Evolutionary conservation across 53 echinoderm and acorn worm genomes (phyloP), one percentile per base, ranked within the genome.

Genomic region (Arbacia lixula): DNA sequence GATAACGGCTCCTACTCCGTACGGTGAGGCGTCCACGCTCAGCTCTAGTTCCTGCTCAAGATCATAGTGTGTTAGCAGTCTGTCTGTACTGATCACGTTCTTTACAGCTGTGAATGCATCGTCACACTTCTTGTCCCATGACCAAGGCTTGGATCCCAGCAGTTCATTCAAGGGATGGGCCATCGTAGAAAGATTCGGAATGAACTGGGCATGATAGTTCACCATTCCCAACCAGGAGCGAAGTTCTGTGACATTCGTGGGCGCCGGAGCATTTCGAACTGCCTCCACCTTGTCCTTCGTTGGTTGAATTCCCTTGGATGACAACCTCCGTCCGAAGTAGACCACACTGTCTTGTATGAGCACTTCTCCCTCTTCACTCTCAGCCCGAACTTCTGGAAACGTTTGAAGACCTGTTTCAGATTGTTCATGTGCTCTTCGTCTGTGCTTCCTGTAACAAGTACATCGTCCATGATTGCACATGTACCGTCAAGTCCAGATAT

Each of bases 381-480:
- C 54, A 54, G 19, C 6, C 54, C 54, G 9, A 54, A 54, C 3
- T 2, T 54, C 3, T 54, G 6, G 54, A 54, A 54, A 3, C 54
- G 54, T 54, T 4, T 19, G n/a, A n/a, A n/a, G n/a, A 54, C 54
- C 9, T 54, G 6, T 54, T 54, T 24, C 54, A 54, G 22, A 8
- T 54, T 54, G 3, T 54, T 24, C 54, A 19, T 20, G 19, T 54
- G 54, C 3, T 54, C 54, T 17, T 54, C 22, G 3, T 54, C 54
- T 54, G 54, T 20, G 3, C n/a, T 20, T 6, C 84, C 78, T 26
- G 81, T 86, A 6, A 82, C 55, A 19, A 89, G 22, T 20, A 89
- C 77, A 68, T 89, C 89, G 54, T 85, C 85, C 66, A 89, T 85
- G 57, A 85, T 77, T 27, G 67, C 77, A n/a, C 68, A 66, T 40